phyloP scores from a whole-genome alignment of 2,113 vertebrate species.

The Axis porcinus region DNA sequence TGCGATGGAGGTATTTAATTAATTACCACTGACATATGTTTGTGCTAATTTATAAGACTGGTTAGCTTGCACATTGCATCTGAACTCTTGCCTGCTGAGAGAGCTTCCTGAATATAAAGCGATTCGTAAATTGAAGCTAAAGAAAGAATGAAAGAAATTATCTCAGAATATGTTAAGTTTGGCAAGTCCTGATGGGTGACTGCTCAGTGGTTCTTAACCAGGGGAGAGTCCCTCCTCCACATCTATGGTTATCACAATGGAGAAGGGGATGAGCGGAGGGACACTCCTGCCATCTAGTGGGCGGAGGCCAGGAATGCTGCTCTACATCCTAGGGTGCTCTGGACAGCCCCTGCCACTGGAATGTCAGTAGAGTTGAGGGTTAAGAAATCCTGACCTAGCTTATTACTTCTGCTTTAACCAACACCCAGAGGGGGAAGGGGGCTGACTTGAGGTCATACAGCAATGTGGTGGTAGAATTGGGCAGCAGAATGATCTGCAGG shows the following conservation, averaged over 20 bases:
- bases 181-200: not conserved
- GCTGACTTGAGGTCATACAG: not conserved
- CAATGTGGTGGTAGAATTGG: no score
- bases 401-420: not conserved
- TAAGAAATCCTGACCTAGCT: not conserved
- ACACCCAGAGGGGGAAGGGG: not conserved
- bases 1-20: conserved; percentile 39
- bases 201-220: not conserved
- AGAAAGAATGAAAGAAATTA: not conserved
- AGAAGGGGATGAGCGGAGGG: no score
- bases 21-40: conserved; percentile 65
- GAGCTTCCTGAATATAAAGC: conserved; percentile 21
- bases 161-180: not conserved
- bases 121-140: not conserved
- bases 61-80: conserved; percentile 15
- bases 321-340: no score
- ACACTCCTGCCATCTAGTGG: not conserved
- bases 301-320: not conserved
- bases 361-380: not conserved
- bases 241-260: not conserved
- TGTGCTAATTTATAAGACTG: conserved; percentile 44
- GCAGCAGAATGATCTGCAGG: not conserved
- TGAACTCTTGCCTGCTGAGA: conserved; percentile 43
- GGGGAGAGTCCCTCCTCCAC: not conserved
- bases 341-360: no score